Conservation (phyloP, 2,113 vertebrate genomes). For the Coptodon bakossiorum region DNA sequence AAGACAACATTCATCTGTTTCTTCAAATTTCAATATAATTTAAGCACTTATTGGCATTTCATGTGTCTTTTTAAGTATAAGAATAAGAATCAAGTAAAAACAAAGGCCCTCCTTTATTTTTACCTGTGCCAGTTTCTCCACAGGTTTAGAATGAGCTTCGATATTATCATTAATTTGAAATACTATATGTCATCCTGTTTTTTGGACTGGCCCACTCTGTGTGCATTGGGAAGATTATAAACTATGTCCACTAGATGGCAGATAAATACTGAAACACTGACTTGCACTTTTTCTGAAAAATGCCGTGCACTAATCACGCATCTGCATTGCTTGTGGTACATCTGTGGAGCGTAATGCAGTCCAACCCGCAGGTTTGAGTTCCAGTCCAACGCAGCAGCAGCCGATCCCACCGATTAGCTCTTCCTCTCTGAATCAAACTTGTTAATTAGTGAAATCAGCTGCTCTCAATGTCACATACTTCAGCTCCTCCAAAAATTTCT, state of each 20-base stretch:
- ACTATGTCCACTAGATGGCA: neutral
- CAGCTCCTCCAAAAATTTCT: neutral
- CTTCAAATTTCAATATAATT: neutral
- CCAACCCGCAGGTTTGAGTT: neutral
- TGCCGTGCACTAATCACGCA: neutral
- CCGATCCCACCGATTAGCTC: rapidly evolving
- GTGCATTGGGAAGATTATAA: neutral
- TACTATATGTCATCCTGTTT: rapidly evolving
- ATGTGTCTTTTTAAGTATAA: neutral
- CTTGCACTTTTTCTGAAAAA: too few species aligned
- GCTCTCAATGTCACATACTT: neutral
- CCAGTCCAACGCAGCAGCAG: neutral
- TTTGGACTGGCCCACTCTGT: neutral
- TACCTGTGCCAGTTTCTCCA: neutral
- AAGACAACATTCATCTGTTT: neutral
- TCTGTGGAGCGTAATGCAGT: neutral
- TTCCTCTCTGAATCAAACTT: neutral
- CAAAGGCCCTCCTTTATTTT: neutral
- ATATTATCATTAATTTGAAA: neutral
- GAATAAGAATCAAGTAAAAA: neutral
- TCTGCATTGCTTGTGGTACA: neutral
- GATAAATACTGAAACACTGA: neutral
- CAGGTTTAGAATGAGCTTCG: neutral
- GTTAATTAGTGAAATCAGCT: conserved; percentile 1
- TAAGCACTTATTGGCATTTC: neutral